phyloP scores from a whole-genome alignment of 1,140 invertebrate species.

The Pseudomyrmex cubaensis region DNA sequence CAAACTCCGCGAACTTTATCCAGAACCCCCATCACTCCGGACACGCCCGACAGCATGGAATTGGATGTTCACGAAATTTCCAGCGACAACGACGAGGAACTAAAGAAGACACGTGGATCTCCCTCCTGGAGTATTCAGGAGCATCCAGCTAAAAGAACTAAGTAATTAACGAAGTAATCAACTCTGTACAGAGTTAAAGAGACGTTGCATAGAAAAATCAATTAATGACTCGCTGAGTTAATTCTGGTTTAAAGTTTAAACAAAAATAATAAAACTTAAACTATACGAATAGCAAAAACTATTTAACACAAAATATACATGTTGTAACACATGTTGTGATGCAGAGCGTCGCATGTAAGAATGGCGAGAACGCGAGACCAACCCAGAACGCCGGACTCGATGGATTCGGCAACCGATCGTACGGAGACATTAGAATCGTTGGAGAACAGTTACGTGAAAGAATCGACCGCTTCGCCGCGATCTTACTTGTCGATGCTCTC shows the following conservation, averaged over 20 bases:
- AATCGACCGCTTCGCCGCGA: conserved; percentile 85
- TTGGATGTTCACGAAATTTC: conserved; percentile 77
- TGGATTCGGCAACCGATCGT: conserved; percentile 66
- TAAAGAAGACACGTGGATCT: conserved; percentile 54
- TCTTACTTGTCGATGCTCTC: conserved; percentile 93
- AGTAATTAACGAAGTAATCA: conserved; percentile 65
- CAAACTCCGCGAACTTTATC: conserved; percentile 77
- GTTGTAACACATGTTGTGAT: conserved; percentile 4
- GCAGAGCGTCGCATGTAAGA: conserved; percentile 71
- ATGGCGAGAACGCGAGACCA: conserved; percentile 72
- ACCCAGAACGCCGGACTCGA: conserved; percentile 71
- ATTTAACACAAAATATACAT: no score
- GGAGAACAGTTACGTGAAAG: conserved; percentile 76
- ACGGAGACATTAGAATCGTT: conserved; percentile 76
- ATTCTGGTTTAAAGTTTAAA: background rate
- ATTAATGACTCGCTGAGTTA: background rate
- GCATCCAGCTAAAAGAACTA: conserved; percentile 73
- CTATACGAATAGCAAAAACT: background rate
- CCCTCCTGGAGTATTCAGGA: conserved; percentile 75
- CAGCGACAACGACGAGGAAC: conserved; percentile 79
- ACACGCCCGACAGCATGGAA: conserved; percentile 77
- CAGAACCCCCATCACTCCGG: conserved; percentile 77
- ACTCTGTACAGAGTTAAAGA: background rate
- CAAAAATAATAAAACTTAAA: conserved; percentile 10
- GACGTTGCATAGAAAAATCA: background rate